A percentile compares a stretch with the other conserved stretches of the same genome.
Conservation (phyloP, 2,888 invertebrate genomes). For the Timema cristinae region DNA sequence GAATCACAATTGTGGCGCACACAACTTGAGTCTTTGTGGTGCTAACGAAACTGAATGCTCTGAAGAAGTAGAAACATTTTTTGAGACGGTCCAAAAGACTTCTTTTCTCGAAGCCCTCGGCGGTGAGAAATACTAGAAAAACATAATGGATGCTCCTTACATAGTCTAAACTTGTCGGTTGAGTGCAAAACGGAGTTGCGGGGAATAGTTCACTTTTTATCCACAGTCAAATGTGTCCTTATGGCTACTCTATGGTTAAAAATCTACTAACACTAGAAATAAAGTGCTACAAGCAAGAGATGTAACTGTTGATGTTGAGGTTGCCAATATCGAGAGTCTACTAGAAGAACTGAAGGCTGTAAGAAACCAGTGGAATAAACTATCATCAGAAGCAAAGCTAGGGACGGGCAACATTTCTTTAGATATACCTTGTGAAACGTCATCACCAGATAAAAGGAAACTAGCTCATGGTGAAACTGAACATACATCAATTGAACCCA, state of each 20-base stretch:
- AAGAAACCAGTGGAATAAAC: too few relatives aligned
- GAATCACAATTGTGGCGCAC: conserved; percentile 6
- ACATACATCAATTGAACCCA: too few relatives aligned
- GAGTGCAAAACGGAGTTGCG: neutral
- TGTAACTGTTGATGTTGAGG: too few relatives aligned
- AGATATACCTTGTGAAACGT: too few relatives aligned
- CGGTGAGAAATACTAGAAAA: neutral
- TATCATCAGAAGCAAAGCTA: too few relatives aligned
- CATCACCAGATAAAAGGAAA: too few relatives aligned
- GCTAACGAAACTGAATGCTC: conserved; percentile 10
- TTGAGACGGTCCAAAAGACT: conserved; percentile 5
- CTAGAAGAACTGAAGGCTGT: too few relatives aligned
- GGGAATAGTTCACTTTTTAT: neutral
- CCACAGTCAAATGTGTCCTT: neutral
- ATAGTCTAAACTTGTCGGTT: neutral
- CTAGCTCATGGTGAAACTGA: too few relatives aligned
- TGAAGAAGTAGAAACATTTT: conserved; percentile 12
- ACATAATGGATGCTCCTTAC: neutral
- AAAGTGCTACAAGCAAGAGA: too few relatives aligned
- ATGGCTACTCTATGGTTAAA: conserved; percentile 1
- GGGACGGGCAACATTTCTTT: too few relatives aligned
- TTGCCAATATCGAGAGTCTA: too few relatives aligned
- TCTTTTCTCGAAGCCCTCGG: neutral
- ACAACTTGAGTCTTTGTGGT: neutral
- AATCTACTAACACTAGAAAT: too few relatives aligned